Evolutionary conservation across 2,888 invertebrate genomes (phyloP), one percentile per base, ranked within the genome.

Genomic region (Agriopis marginaria): DNA sequence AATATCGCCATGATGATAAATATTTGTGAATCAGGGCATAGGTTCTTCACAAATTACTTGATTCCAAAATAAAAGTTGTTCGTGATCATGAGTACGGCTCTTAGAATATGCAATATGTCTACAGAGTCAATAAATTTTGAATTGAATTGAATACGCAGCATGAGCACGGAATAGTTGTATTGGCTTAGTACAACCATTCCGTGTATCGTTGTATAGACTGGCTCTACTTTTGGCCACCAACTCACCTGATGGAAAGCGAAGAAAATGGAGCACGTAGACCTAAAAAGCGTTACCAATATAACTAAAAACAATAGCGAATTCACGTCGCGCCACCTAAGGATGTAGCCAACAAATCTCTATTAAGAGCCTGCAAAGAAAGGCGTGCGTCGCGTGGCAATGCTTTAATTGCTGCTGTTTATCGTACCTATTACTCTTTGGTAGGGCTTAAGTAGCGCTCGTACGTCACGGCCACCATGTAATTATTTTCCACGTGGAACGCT

Each of bases 371-470:
- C 88, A 91, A 92, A 91, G 92, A 93, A 91, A 91, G 82, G 89
- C 91, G 92, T 91, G 92, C 90, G 92, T 92, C 93, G 93, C 87
- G 85, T 91, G 83, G 91, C 92, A 90, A 93, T 92, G 92, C 88
- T 93, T 93, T 93, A 93, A 93, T 93, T 93, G 92, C 88, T 84
- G 82, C 87, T 91, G 90, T 93, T 93, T 93, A 93, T 93, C 91
- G 90, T 87, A 75, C 80, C 88, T 85, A 93, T 93, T 92, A 89
- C 87, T 93, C 93, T 92, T 87, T 88, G 89, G 89, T 85, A 79
- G 82, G 85, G 88, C 89, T 91, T 92, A 92, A 93, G 92, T 91
- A 91, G 93, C 90, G 85, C 84, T 85, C 90, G 89, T 93, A 93
- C 89, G 90, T 94, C 91, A 93, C 91, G 79, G 87, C 78, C 84